Evolutionary conservation across 2,888 invertebrate species (phyloP), one percentile per base, ranked within the genome.

Genomic region (Apamea monoglypha): DNA sequence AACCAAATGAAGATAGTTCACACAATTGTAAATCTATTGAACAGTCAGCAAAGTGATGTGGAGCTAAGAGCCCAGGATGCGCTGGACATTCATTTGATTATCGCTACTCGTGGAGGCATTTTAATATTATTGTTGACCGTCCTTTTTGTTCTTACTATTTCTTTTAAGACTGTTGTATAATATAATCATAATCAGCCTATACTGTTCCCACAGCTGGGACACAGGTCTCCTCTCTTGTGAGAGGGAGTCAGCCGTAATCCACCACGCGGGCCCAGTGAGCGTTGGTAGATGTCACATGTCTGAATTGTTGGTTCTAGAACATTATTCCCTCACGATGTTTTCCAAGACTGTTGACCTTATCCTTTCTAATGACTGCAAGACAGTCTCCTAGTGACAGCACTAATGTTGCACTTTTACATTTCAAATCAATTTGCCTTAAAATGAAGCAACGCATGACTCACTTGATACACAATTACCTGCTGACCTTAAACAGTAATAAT

Each of bases 401-500:
- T 32, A n/a, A 36, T 14, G n/a, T 63, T 85, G 71, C 56, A 69
- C 21, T 67, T 80, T 76, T 59, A 50, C 16, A 50, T 16, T 36
- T n/a, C 29, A 67, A 71, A 85, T 59, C 6, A 73, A 59, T 40
- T 82, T 69, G 40, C 25, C 36, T 29, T 56, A 50, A 78, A 82
- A 76, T 68, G 56, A 72, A 74, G 71, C 50, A 78, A 76, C 36
- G 10, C 21, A 61, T 88, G 84, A 87, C 69, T 85, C 74, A 80
- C 29, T 75, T 73, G 72, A 64, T 61, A 50, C 64, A n/a, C 56
- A 69, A 75, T 73, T 79, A 85, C 86, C 80, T 76, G 74, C 70
- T 80, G 80, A 87, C 87, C 84, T 84, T 84, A 85, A 80, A 72
- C 64, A 44, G 73, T 74, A 71, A 80, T 86, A 70, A 81, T 83